Percentiles rank a stretch among this genome's conserved stretches.
phyloP scores from a whole-genome alignment of 2,888 invertebrate genomes.

The Notodonta ziczac region DNA sequence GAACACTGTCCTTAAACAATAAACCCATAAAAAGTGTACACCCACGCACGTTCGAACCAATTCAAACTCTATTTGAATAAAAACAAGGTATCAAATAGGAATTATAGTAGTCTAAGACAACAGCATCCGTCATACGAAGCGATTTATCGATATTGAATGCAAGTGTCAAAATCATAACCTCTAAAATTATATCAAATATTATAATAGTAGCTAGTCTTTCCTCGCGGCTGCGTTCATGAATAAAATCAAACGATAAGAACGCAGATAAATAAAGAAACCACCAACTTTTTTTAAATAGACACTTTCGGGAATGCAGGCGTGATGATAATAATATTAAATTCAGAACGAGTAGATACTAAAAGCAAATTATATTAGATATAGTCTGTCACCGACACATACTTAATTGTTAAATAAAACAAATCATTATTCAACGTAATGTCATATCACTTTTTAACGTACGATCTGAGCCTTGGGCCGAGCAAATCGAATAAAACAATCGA shows the following conservation, averaged over 20 bases:
- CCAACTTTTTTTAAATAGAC: too few species aligned
- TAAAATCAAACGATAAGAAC: background rate
- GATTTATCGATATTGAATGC: slow-evolving; percentile 57
- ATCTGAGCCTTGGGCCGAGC: slow-evolving; percentile 51
- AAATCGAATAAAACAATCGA: slow-evolving; percentile 76
- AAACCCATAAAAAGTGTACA: slow-evolving; percentile 47
- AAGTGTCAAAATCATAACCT: slow-evolving; percentile 68
- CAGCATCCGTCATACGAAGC: slow-evolving; percentile 53
- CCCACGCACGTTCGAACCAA: slow-evolving; percentile 48
- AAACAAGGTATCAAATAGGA: slow-evolving; percentile 43
- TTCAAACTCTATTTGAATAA: slow-evolving; percentile 34
- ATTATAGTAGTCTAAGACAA: slow-evolving; percentile 27
- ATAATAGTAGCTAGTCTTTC: background rate
- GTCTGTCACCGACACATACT: too few species aligned
- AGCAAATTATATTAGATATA: too few species aligned
- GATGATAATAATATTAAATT: too few species aligned
- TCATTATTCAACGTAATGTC: slow-evolving; percentile 25
- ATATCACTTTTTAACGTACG: slow-evolving; percentile 54
- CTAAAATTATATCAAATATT: slow-evolving; percentile 46
- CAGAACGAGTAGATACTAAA: too few species aligned
- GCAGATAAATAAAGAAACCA: too few species aligned
- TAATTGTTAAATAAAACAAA: slow-evolving; percentile 23
- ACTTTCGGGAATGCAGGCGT: too few species aligned
- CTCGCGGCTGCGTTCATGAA: background rate
- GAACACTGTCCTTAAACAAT: slow-evolving; percentile 55